Evolutionary conservation across 2,113 vertebrate genomes (phyloP), one percentile per base, ranked within the genome.

Genomic region (Euleptes europaea): DNA sequence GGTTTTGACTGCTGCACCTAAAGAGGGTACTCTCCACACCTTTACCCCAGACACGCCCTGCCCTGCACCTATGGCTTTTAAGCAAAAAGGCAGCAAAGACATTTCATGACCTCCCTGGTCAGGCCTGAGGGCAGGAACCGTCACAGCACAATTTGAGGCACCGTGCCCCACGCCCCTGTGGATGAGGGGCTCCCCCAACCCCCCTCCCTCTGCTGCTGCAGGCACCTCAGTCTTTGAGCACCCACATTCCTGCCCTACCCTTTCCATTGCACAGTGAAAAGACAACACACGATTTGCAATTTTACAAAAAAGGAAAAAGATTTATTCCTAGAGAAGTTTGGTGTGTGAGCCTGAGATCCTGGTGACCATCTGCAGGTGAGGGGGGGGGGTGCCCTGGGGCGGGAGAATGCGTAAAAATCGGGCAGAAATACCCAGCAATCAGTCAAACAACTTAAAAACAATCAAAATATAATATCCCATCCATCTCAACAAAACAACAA

Each of bases 381-480:
- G 28, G 60, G n/a, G 67, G 57, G 28, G 60, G n/a, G 67, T 72
- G 77, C 67, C 40, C 51, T 47, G 77, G 31, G 67, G 33, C 23
- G 42, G 54, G 71, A 85, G 84, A 51, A 67, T 79, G 67, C 31
- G 51, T 60, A 78, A 75, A 78, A 57, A 77, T 70, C 15, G 65
- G 73, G 83, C 75, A 70, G 83, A 84, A 60, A 72, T 28, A 73
- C 86, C 74, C 80, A 47, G 71, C 60, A 65, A 83, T 78, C 66
- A 65, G 74, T 83, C 63, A 78, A 87, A 87, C 11, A 85, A 84
- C 42, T 69, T 67, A 51, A 66, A 71, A 81, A 65, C 69, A 84
- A 85, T 80, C 84, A 85, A 85, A 85, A 85, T 80, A 85, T 85
- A 79, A 85, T 85, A 85, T 79, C 47, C 84, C 69, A 80, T 80